Percentiles rank a stretch among this genome's conserved stretches.
Evolutionary conservation across 2,113 vertebrate genomes (phyloP).

Genomic region (Pelobates fuscus): DNA sequence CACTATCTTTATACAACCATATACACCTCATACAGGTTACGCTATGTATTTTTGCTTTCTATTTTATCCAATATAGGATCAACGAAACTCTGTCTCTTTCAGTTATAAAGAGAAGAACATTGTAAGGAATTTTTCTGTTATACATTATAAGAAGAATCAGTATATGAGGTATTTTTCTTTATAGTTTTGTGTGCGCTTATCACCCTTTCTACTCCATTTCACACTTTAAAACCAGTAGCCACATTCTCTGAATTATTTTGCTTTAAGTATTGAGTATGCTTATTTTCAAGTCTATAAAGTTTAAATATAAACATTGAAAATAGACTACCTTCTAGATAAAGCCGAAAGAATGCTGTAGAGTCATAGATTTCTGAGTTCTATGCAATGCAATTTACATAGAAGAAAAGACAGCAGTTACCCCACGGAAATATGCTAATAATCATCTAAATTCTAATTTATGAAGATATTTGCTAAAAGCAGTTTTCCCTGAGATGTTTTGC

Average conservation of each 20-base stretch:
- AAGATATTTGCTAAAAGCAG: conserved; percentile 41
- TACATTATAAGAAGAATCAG: too few relatives aligned
- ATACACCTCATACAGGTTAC: too few relatives aligned
- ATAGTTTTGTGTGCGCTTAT: too few relatives aligned
- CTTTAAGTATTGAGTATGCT: not conserved
- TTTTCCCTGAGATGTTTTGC: conserved; percentile 49
- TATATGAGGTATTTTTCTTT: too few relatives aligned
- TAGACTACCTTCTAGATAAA: not conserved
- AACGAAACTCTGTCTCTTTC: too few relatives aligned
- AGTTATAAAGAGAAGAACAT: too few relatives aligned
- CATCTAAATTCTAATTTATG: conserved; percentile 28
- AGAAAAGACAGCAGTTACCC: not conserved
- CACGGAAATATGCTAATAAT: conserved; percentile 42
- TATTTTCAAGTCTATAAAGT: not conserved
- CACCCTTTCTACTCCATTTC: too few relatives aligned
- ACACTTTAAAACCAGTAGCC: too few relatives aligned
- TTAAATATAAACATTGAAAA: not conserved
- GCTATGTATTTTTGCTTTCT: too few relatives aligned
- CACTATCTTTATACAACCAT: too few relatives aligned
- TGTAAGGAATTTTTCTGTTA: too few relatives aligned
- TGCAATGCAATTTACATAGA: conserved; percentile 13
- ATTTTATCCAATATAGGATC: too few relatives aligned
- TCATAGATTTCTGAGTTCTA: conserved; percentile 13
- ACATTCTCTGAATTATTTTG: not conserved
- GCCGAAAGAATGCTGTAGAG: not conserved